phyloP scores from a whole-genome alignment of 2,888 invertebrate species.

The Drepanosiphum platanoidis region DNA sequence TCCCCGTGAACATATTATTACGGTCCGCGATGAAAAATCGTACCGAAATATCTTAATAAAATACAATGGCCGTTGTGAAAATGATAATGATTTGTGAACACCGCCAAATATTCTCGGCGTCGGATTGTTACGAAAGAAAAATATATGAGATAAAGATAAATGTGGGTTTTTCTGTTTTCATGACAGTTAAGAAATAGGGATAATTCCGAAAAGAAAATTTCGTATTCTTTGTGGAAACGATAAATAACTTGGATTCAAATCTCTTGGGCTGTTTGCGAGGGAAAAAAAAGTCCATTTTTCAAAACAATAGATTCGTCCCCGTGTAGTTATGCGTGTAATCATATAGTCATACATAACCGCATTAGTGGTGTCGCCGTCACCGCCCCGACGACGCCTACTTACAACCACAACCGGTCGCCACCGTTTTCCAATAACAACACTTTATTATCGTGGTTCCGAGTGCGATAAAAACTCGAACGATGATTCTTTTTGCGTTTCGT shows the following conservation, averaged over 20 bases:
- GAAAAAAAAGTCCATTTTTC: conserved; percentile 39
- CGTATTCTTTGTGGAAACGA: conserved; percentile 52
- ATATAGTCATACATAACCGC: conserved; percentile 16
- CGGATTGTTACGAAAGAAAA: not conserved
- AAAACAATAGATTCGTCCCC: conserved; percentile 49
- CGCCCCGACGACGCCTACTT: not conserved
- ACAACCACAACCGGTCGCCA: not conserved
- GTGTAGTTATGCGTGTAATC: conserved; percentile 17
- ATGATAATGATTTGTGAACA: conserved; percentile 28
- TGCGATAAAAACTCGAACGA: no score
- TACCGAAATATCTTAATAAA: conserved; percentile 3
- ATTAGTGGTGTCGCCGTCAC: not conserved
- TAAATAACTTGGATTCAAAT: conserved; percentile 51
- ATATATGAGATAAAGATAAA: conserved; percentile 43
- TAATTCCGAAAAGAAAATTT: conserved; percentile 39
- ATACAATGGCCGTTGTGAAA: not conserved
- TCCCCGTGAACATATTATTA: not conserved
- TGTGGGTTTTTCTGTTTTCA: conserved; percentile 29
- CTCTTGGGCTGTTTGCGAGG: conserved; percentile 17
- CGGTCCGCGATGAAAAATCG: not conserved
- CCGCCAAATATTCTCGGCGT: not conserved
- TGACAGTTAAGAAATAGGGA: conserved; percentile 49
- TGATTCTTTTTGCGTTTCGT: no score
- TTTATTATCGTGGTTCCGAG: not conserved
- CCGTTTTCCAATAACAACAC: not conserved